A percentile compares a stretch with the other conserved stretches of the same genome.
phyloP scores from a whole-genome alignment of 2,888 invertebrate species.

The Fissipunctia ypsillon region DNA sequence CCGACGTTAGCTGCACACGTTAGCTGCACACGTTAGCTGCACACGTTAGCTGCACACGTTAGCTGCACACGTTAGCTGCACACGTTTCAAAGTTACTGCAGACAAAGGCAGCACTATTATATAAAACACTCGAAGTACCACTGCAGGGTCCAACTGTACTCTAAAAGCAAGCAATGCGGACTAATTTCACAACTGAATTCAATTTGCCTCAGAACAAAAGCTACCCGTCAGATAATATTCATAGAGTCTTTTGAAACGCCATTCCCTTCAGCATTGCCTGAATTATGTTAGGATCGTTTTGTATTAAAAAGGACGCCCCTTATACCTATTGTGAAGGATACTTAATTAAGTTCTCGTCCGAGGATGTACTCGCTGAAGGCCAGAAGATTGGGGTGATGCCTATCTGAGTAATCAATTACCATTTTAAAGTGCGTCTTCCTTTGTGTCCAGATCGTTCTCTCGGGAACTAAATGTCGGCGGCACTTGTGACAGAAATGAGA shows the following conservation, averaged over 20 bases:
- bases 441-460: conserved; percentile 19
- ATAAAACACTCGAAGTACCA: conserved; percentile 26
- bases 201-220: conserved; percentile 63
- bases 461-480: conserved; percentile 10
- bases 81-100: background rate
- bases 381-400: conserved; percentile 34
- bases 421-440: conserved; percentile 45
- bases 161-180: conserved; percentile 46
- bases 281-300: conserved; percentile 51
- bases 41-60: no score
- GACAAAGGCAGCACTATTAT: conserved; percentile 18
- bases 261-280: conserved; percentile 30
- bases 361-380: conserved; percentile 11
- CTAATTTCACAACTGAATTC: conserved; percentile 57
- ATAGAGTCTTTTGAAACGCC: conserved; percentile 58
- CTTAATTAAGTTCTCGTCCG: conserved; percentile 49
- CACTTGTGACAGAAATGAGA: conserved; percentile 13
- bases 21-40: no score
- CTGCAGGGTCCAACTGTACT: conserved; percentile 11
- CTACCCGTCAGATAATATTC: conserved; percentile 57
- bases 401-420: conserved; percentile 52
- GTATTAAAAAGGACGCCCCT: conserved; percentile 45
- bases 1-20: background rate
- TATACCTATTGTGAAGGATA: conserved; percentile 42
- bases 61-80: background rate